phyloP scores from a whole-genome alignment of 2,797 vertebrate species.

The Threskiornis aethiopicus region DNA sequence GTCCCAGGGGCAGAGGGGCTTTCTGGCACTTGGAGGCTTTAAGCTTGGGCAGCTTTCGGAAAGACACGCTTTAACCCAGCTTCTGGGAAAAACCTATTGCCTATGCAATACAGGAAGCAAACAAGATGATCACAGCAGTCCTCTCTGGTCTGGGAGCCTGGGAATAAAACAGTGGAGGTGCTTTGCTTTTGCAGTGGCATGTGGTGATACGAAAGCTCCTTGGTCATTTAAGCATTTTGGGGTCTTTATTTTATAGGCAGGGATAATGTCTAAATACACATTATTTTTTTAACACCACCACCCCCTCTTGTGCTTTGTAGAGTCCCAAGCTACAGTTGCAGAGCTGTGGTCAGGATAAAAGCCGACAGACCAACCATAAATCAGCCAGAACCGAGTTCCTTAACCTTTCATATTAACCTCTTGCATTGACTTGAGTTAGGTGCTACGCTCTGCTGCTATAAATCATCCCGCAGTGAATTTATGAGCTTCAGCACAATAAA shows the following conservation, averaged over 20 bases:
- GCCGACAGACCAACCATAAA: slow-evolving; percentile 71
- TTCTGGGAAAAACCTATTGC: not conserved
- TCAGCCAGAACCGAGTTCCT: slow-evolving; percentile 75
- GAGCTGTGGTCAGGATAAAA: slow-evolving; percentile 73
- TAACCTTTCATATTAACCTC: slow-evolving; percentile 83
- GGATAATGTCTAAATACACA: slow-evolving; percentile 61
- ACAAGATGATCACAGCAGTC: not conserved
- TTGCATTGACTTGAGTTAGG: slow-evolving; percentile 77
- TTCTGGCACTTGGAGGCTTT: not conserved
- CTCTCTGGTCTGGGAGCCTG: not conserved
- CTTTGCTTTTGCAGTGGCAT: not conserved
- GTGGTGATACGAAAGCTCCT: not conserved
- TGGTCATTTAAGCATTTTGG: slow-evolving; percentile 36
- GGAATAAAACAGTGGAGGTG: not conserved
- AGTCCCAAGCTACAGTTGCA: slow-evolving; percentile 53
- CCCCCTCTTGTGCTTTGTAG: slow-evolving; percentile 44
- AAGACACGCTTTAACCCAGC: not conserved
- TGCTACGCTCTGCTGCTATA: slow-evolving; percentile 69
- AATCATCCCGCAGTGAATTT: slow-evolving; percentile 78
- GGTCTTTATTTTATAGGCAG: slow-evolving; percentile 60
- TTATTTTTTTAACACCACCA: slow-evolving; percentile 60
- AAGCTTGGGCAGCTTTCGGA: not conserved
- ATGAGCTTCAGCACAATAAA: slow-evolving; percentile 67
- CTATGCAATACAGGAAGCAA: not conserved
- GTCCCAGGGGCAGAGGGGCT: not conserved